Evolutionary conservation across 2,888 invertebrate genomes (phyloP).

Genomic region (Athrips mouffetella): DNA sequence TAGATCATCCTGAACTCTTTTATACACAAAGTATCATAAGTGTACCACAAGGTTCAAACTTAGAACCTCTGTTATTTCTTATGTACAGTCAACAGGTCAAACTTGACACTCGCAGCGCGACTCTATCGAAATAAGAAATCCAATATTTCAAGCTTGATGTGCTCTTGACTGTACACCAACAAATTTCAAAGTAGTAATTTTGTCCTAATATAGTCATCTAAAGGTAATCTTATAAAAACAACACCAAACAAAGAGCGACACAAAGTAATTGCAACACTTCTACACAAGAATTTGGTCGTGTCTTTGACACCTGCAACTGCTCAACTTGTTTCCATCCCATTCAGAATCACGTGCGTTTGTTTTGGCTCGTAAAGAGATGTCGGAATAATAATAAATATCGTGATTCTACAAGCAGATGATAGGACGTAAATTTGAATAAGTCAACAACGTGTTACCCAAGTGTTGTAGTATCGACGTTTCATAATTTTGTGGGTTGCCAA

Average conservation of each 20-base stretch:
- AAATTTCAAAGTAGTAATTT: too few species aligned
- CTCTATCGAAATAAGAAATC: too few species aligned
- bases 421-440: constrained; percentile 4
- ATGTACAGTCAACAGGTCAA: too few species aligned
- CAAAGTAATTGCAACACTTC: neutral
- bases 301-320: neutral
- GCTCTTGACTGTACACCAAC: too few species aligned
- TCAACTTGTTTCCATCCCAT: neutral
- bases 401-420: constrained; percentile 9
- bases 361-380: constrained; percentile 11
- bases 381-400: neutral
- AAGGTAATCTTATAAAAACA: too few species aligned
- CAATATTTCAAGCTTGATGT: too few species aligned
- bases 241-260: neutral
- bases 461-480: constrained; percentile 4
- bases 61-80: neutral
- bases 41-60: neutral
- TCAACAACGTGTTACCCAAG: constrained; percentile 2
- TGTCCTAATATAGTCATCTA: too few species aligned
- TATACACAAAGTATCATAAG: too few species aligned
- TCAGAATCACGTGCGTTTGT: constrained; percentile 7
- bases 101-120: too few species aligned
- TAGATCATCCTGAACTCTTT: too few species aligned
- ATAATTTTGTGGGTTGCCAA: neutral
- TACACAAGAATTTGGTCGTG: too few species aligned